A percentile compares a stretch with the other conserved stretches of the same genome.
Conservation (phyloP, 1,140 invertebrate species). For the Dinoponera quadriceps region DNA sequence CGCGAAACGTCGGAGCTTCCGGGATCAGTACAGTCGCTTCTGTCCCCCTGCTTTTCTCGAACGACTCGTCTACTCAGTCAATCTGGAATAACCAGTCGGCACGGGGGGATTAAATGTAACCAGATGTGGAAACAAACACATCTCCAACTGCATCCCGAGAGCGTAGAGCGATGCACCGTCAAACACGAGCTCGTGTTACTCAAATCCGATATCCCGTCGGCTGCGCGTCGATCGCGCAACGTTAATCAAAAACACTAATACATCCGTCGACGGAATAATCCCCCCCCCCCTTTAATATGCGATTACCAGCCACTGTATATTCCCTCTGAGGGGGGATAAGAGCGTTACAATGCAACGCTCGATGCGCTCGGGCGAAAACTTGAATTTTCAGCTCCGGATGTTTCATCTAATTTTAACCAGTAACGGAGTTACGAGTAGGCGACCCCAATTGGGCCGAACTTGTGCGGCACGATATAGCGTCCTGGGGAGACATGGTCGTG, state of each 20-base stretch:
- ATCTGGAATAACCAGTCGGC: constrained; percentile 5
- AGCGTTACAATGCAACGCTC: background rate
- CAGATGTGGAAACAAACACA: background rate
- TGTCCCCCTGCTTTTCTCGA: background rate
- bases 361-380: background rate
- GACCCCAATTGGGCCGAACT: constrained; percentile 1
- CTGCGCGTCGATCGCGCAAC: background rate
- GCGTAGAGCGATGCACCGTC: constrained; percentile 2
- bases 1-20: background rate
- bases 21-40: too few species aligned
- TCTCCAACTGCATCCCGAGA: background rate
- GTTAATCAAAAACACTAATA: background rate
- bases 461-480: background rate
- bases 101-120: background rate
- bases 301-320: too few species aligned
- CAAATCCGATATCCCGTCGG: background rate
- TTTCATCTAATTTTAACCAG: constrained; percentile 33
- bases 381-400: constrained; percentile 24
- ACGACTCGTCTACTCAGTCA: background rate
- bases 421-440: constrained; percentile 22
- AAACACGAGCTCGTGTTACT: background rate
- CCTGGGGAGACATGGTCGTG: background rate
- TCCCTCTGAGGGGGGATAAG: background rate
- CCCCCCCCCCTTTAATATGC: too few species aligned
- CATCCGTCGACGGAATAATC: background rate